A percentile compares a stretch with the other conserved stretches of the same genome.
phyloP scores from a whole-genome alignment of 64 coral and sea anemone genomes.

The Stichodactyla mertensii region DNA sequence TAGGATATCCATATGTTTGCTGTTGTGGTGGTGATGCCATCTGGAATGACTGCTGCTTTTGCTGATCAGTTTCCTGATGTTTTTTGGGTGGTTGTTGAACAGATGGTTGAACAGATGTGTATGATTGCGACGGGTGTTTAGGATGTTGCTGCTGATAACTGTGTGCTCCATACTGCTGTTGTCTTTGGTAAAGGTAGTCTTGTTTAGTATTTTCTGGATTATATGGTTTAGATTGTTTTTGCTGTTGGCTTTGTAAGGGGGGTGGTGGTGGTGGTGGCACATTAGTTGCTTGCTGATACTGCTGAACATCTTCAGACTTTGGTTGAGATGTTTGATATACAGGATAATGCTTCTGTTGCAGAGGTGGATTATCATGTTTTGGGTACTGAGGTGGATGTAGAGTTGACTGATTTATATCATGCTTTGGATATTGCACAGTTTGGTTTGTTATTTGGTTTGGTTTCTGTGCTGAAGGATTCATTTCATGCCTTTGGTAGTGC shows the following conservation, averaged over 20 bases:
- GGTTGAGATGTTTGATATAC: neutral
- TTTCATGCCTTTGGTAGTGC: neutral
- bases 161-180: conserved; percentile 5
- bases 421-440: neutral
- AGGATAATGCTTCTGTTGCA: neutral
- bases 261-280: neutral
- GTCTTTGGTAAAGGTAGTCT: conserved; percentile 7
- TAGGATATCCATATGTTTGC: conserved; percentile 20
- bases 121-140: neutral
- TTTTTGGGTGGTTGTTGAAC: neutral
- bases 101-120: neutral
- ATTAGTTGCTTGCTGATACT: neutral
- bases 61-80: neutral
- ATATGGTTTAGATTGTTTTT: neutral
- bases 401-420: conserved; percentile 18
- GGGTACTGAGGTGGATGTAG: conserved; percentile 15
- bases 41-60: conserved; percentile 4
- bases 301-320: neutral
- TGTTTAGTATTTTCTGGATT: conserved; percentile 4
- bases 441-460: neutral
- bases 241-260: conserved; percentile 5
- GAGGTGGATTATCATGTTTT: neutral
- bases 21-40: conserved; percentile 16
- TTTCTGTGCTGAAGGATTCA: neutral
- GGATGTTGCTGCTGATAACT: conserved; percentile 9